Evolutionary conservation across 2,888 invertebrate species (phyloP), one percentile per base, ranked within the genome.

Genomic region (Cactoblastis cactorum): DNA sequence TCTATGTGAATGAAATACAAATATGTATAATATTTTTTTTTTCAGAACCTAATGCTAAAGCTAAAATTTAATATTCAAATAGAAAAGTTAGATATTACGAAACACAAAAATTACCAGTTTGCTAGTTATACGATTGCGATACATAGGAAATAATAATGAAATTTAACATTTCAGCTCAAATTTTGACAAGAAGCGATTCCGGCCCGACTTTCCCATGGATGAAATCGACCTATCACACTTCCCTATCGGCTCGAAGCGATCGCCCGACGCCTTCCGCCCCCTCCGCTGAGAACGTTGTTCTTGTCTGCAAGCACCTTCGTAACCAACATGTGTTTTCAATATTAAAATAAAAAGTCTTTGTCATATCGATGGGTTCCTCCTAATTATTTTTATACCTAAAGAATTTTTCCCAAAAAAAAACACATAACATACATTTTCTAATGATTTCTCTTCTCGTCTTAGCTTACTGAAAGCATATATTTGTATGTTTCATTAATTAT

Each of bases 181-280:
- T 50, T 72, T 67, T 57, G 77, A 76, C 59, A 79, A 82, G 77
- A 86, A 86, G 62, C 71, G 83, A 54, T 77, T 73, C 68, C 70
- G 77, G 61, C 77, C 79, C 6, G 86, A 86, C 67, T 82, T 75
- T 71, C 85, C 85, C 59, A 83, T 88, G 82, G 87, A 87, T 57
- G 86, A 87, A 68, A 86, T 87, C 46, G 88, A 88, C 63, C 74
- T 85, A 11, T 85, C 88, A n/a, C 74, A 76, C 47, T 81, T 87
- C 66, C 87, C 88, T 62, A 81, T 86, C 58, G 85, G 87, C 52
- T 83, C 83, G 47, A 84, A 85, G 53, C 73, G 86, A 33, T 80
- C 81, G 15, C 65, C 58, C 33, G 63, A 63, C 53, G 59, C 39
- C 45, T 64, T 60, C 50, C 67, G 63, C 3, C 58, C 69, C 14